These are phyloP conservation scores for Bos javanicus DNA, from an alignment of 2,113 vertebrate genomes.

Conservation along the genomic window DNA sequence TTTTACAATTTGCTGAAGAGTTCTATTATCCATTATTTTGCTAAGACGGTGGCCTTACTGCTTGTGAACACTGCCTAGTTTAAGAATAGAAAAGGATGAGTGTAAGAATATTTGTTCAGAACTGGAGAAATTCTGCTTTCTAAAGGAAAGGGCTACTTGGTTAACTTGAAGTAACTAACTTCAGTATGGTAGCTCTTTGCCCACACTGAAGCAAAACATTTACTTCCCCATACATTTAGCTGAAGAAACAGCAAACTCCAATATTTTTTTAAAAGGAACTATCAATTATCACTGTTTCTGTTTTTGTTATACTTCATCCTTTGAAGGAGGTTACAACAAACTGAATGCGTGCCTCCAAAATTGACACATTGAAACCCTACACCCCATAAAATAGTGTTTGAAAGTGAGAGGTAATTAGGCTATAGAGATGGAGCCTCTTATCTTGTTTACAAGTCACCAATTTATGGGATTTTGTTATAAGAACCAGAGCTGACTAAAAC, in stretches of 20 bases:
- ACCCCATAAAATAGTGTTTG: background rate
- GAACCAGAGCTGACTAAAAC: background rate
- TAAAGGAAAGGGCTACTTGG: background rate
- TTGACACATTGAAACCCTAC: background rate
- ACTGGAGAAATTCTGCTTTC: background rate
- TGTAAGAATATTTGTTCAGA: background rate
- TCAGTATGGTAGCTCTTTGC: background rate
- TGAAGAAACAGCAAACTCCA: background rate
- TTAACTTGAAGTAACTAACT: background rate
- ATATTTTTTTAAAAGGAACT: background rate
- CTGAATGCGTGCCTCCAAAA: background rate
- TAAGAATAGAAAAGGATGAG: background rate
- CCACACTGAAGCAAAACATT: background rate
- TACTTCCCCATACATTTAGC: background rate
- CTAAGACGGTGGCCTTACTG: background rate
- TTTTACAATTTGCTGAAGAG: background rate
- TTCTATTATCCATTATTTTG: background rate
- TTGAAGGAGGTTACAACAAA: background rate
- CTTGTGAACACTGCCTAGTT: background rate
- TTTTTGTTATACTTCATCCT: background rate
- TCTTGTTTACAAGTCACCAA: background rate
- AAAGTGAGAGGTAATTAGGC: background rate
- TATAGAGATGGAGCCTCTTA: background rate
- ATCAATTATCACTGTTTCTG: background rate
- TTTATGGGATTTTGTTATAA: background rate